phyloP scores from a whole-genome alignment of 2,797 vertebrate species.

The Eremophila alpestris region DNA sequence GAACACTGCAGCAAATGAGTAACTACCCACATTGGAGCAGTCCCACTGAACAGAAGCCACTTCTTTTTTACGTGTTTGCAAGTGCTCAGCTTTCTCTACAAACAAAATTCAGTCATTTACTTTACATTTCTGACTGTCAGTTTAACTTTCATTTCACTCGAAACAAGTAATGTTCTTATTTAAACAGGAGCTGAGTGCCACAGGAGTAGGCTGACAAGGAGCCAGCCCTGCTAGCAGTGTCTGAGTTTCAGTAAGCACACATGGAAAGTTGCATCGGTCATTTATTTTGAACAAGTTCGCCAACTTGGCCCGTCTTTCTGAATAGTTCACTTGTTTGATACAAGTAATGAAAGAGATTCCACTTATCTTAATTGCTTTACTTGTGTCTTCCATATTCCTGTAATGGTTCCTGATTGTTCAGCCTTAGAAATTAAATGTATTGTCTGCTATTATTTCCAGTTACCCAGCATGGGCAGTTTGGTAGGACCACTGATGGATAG shows the following conservation, averaged over 20 bases:
- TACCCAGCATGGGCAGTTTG: neutral
- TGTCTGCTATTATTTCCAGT: neutral
- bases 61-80: neutral
- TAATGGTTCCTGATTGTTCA: conserved; percentile 21
- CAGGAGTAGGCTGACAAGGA: neutral
- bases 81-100: neutral
- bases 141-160: neutral
- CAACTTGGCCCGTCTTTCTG: conserved; percentile 50
- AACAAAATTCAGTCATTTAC: neutral
- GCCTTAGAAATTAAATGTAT: conserved; percentile 14
- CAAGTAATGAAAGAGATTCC: conserved; percentile 50
- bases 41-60: neutral
- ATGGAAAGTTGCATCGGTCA: conserved; percentile 26
- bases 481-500: neutral
- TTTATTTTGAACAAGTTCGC: conserved; percentile 54
- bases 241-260: conserved; percentile 53
- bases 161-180: neutral
- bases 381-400: conserved; percentile 31
- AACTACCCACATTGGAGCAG: neutral
- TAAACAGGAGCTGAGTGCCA: conserved; percentile 3
- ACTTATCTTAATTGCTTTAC: conserved; percentile 66
- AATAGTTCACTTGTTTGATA: conserved; percentile 47
- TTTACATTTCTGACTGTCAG: neutral
- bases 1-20: neutral
- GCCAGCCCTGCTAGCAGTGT: neutral